phyloP scores from a whole-genome alignment of 2,797 vertebrate genomes.

The Betta splendens region DNA sequence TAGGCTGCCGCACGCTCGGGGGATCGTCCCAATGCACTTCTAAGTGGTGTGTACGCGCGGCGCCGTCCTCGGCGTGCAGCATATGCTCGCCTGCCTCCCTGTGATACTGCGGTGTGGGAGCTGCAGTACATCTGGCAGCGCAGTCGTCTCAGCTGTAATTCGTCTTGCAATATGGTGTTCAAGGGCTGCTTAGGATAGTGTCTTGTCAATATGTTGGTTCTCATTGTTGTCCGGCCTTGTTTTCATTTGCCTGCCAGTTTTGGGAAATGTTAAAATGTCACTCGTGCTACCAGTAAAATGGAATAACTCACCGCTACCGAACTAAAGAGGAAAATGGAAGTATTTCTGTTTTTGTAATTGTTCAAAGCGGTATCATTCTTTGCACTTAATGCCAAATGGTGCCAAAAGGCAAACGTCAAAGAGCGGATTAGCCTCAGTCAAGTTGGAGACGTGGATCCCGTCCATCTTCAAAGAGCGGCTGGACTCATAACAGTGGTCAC shows the following conservation, averaged over 20 bases:
- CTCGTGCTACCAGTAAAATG: slow-evolving; percentile 13
- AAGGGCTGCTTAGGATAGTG: slow-evolving; percentile 35
- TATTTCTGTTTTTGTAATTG: slow-evolving; percentile 25
- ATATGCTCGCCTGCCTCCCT: slow-evolving; percentile 42
- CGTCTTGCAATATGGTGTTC: slow-evolving; percentile 52
- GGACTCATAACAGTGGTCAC: slow-evolving; percentile 24
- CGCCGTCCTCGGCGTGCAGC: slow-evolving; percentile 50
- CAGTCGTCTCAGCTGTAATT: slow-evolving; percentile 55
- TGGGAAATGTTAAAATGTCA: slow-evolving; percentile 5
- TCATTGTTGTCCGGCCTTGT: slow-evolving; percentile 32
- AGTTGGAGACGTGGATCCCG: slow-evolving; percentile 36
- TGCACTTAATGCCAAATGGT: slow-evolving; percentile 30
- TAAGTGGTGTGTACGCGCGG: slow-evolving; percentile 54
- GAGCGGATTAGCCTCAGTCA: slow-evolving; percentile 54
- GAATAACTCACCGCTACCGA: not conserved
- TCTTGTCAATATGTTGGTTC: slow-evolving; percentile 40
- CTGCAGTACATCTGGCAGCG: slow-evolving; percentile 52
- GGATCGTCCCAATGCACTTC: slow-evolving; percentile 60
- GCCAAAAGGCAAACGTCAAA: slow-evolving; percentile 49
- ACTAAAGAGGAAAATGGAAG: slow-evolving; percentile 6
- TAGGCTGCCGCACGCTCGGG: slow-evolving; percentile 44
- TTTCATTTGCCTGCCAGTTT: slow-evolving; percentile 23
- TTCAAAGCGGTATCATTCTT: slow-evolving; percentile 37
- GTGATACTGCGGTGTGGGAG: slow-evolving; percentile 47
- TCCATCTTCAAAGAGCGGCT: slow-evolving; percentile 47